phyloP scores from a whole-genome alignment of 2,797 vertebrate species.

The Cirrhinus mrigala region DNA sequence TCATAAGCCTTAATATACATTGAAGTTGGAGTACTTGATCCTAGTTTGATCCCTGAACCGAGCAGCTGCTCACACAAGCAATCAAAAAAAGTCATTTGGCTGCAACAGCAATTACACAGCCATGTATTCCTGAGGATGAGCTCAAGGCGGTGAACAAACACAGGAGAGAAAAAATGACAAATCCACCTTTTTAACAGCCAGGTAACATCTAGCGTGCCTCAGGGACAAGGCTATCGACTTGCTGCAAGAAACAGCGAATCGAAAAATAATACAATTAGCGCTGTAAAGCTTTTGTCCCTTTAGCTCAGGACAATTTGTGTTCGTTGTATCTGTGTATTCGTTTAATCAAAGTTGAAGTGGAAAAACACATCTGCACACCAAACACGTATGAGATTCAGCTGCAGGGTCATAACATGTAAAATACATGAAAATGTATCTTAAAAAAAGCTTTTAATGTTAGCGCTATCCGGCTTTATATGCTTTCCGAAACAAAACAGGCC shows the following conservation, averaged over 20 bases:
- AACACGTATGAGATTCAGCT: conserved; percentile 27
- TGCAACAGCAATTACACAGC: conserved; percentile 32
- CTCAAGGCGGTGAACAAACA: conserved; percentile 14
- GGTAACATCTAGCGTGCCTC: conserved; percentile 15
- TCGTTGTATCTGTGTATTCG: conserved; percentile 3
- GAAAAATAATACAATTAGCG: conserved; percentile 29
- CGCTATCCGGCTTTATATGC: background rate
- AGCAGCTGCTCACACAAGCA: conserved; percentile 15
- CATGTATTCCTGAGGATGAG: conserved; percentile 1
- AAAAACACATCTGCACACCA: background rate
- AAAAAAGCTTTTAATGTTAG: conserved; percentile 37
- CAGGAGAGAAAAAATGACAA: background rate
- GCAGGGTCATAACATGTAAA: conserved; percentile 33
- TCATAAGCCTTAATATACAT: conserved; percentile 9
- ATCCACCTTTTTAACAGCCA: conserved; percentile 14
- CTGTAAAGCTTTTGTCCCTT: conserved; percentile 11
- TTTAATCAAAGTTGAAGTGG: conserved; percentile 24
- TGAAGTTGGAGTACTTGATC: conserved; percentile 1
- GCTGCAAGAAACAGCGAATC: background rate
- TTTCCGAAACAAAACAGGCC: conserved; percentile 26
- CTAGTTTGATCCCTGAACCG: conserved; percentile 5
- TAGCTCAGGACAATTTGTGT: background rate
- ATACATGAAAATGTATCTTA: conserved; percentile 10
- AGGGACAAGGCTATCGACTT: background rate
- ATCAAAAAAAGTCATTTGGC: conserved; percentile 14